Evolutionary conservation across 2,888 invertebrate species (phyloP).

Genomic region (Chaitophorus viminalis): DNA sequence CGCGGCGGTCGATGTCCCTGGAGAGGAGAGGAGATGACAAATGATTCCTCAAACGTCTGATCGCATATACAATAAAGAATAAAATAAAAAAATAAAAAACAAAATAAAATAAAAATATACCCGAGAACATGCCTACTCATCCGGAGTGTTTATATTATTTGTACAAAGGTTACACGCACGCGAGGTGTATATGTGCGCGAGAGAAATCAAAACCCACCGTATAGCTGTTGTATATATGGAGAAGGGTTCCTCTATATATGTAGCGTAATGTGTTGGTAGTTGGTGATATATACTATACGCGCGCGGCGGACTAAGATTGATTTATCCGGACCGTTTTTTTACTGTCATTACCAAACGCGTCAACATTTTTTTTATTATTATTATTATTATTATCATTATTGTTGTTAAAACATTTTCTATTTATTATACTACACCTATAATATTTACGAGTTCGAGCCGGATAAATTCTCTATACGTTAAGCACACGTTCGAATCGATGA

Average conservation of each 20-base stretch:
- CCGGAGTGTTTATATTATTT: conserved; percentile 62
- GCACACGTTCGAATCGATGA: conserved; percentile 20
- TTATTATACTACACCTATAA: too few species aligned
- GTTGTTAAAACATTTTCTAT: conserved; percentile 36
- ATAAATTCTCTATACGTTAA: conserved; percentile 8
- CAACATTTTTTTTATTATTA: conserved; percentile 30
- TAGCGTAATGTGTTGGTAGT: conserved; percentile 40
- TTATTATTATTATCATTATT: background rate
- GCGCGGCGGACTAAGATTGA: conserved; percentile 48
- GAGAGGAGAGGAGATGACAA: conserved; percentile 58
- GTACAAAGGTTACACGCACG: conserved; percentile 61
- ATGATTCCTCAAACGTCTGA: conserved; percentile 61
- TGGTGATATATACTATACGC: conserved; percentile 26
- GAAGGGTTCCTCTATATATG: conserved; percentile 30
- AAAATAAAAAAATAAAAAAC: conserved; percentile 40
- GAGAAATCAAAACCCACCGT: conserved; percentile 59
- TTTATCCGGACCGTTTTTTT: conserved; percentile 60
- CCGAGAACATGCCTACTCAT: conserved; percentile 62
- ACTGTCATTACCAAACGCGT: conserved; percentile 58
- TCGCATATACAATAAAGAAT: conserved; percentile 58
- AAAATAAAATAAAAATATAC: conserved; percentile 56
- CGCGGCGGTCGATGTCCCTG: conserved; percentile 60
- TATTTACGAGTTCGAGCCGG: background rate
- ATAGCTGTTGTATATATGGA: background rate
- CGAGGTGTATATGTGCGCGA: conserved; percentile 17